Base-by-base conservation (phyloP, 2,797 vertebrate genomes). In the Protosalanx chinensis region DNA sequence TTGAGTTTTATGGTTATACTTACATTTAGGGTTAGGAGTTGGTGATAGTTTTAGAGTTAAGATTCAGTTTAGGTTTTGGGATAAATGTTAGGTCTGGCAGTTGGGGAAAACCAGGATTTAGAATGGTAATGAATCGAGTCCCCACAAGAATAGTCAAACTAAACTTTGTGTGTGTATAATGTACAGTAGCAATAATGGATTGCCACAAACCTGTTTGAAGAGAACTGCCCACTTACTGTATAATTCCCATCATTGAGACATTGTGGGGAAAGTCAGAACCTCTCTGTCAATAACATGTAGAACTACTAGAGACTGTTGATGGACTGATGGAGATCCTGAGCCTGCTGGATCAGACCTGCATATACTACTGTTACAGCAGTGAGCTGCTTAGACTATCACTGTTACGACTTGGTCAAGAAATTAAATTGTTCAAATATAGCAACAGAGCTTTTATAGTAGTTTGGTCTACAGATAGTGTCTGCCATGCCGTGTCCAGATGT, bases 161-260 rank as follows among this genome's bases (percentile, higher is more conserved):
- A 23, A 10, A 13, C n/a, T 59, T 20, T 20, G 20, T 59, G n/a
- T 59, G 18, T 59, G 8, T 23, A 23, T 59, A 10, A 59, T 59
- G 20, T 56, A 56, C 18, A 56, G 51, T 56, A 56, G 58, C 58
- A 60, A 60, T 32, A 62, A 29, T 62, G 13, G 51, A 57, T 18
- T 33, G 51, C 49, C 66, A 56, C 2, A 23, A n/a, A n/a, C 46
- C 15, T 65, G 64, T 41, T 49, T 57, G 67, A 35, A 67, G 65
- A 56, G 49, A 15, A 18, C 41, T 16, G 46, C 27, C 46, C 27
- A 30, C 27, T 20, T 4, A n/a, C n/a, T n/a, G n/a, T n/a, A 10
- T 10, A 3, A 10, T 23, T 60, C 7, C 58, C 27, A 29, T 6
- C n/a, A 60, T 20, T 23, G 3, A 60, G 12, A 60, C 58, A 23